A percentile compares a stretch with the other conserved stretches of the same genome.
Evolutionary conservation across 2,797 vertebrate species (phyloP).

Genomic region (Dryobates pubescens): DNA sequence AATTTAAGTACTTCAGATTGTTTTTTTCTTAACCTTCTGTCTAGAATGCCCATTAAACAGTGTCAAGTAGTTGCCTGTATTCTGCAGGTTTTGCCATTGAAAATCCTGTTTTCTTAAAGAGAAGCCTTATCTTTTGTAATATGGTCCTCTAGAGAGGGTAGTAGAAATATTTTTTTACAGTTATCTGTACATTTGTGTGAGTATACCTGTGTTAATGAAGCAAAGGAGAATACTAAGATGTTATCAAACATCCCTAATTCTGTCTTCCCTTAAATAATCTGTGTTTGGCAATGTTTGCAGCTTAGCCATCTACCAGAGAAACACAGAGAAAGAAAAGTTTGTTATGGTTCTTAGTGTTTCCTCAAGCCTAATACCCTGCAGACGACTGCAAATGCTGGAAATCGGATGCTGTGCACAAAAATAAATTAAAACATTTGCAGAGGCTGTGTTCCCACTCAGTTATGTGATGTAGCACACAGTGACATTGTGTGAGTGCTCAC

Average conservation of each 20-base stretch:
- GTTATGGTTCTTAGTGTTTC: neutral
- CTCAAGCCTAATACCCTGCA: neutral
- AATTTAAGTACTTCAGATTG: neutral
- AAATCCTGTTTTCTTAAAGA: neutral
- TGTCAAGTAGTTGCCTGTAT: neutral
- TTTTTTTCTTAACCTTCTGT: neutral
- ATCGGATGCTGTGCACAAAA: neutral
- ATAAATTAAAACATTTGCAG: neutral
- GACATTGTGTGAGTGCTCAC: neutral
- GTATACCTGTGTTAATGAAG: neutral
- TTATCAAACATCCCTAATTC: neutral
- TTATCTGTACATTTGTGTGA: neutral
- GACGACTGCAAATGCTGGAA: neutral
- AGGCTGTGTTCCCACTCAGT: neutral
- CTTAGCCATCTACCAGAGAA: neutral
- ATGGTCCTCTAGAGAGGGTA: neutral
- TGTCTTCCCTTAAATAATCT: neutral
- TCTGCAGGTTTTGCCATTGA: neutral
- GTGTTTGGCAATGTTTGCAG: neutral
- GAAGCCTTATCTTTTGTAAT: neutral
- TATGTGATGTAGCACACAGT: fast-evolving
- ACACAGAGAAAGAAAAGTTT: neutral
- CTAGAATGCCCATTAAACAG: neutral
- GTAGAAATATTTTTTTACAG: neutral
- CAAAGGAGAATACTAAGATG: neutral